phyloP scores from a whole-genome alignment of 2,113 vertebrate species.

The Ctenomys sociabilis region DNA sequence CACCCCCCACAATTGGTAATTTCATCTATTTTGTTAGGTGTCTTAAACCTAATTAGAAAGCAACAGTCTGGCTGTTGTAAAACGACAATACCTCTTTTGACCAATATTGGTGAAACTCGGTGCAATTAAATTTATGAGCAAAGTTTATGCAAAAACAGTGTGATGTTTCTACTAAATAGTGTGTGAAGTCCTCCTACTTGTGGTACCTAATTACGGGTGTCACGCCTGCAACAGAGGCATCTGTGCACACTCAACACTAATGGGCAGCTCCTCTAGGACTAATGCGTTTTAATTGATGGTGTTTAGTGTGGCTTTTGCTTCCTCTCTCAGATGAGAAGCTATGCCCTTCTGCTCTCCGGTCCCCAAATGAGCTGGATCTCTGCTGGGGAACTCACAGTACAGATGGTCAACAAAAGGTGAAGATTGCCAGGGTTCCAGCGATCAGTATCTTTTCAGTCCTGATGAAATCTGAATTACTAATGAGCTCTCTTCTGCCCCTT shows the following conservation, averaged over 20 bases:
- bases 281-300: slow-evolving; percentile 93
- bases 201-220: slow-evolving; percentile 88
- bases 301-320: slow-evolving; percentile 88
- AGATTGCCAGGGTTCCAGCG: slow-evolving; percentile 83
- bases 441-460: slow-evolving; percentile 86
- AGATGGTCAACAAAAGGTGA: slow-evolving; percentile 94
- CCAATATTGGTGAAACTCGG: slow-evolving; percentile 77
- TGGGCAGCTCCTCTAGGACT: slow-evolving; percentile 89
- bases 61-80: slow-evolving; percentile 74
- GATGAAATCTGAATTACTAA: slow-evolving; percentile 89
- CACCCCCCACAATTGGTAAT: slow-evolving; percentile 73
- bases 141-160: slow-evolving; percentile 82
- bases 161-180: slow-evolving; percentile 86
- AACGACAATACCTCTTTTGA: slow-evolving; percentile 82
- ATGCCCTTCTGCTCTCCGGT: slow-evolving; percentile 86
- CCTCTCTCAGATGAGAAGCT: slow-evolving; percentile 83
- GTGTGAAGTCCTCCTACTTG: slow-evolving; percentile 86
- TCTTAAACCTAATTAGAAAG: slow-evolving; percentile 86
- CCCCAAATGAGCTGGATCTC: slow-evolving; percentile 83
- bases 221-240: slow-evolving; percentile 86
- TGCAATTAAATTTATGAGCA: slow-evolving; percentile 83
- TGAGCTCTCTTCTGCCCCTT: slow-evolving; percentile 85
- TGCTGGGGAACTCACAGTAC: slow-evolving; percentile 86
- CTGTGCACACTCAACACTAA: slow-evolving; percentile 88
- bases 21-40: slow-evolving; percentile 82